Evolutionary conservation across 2,888 invertebrate species (phyloP), one percentile per base, ranked within the genome.

Genomic region (Cheilosia variabilis): DNA sequence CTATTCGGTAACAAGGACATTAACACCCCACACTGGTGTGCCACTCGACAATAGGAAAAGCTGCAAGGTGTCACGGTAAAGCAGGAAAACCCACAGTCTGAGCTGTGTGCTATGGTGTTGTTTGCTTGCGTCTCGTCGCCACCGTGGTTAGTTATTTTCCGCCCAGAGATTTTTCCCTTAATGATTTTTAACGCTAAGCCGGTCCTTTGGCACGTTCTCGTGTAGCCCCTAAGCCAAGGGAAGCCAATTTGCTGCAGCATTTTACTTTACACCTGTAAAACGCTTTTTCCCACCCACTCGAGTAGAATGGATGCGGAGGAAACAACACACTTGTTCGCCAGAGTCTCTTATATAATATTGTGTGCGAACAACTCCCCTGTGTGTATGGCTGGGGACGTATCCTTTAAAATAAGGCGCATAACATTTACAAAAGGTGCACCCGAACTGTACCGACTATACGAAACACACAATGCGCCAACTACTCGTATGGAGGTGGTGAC

Each of bases 261-360:
- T 86, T 77, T 62, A 86, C 68, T 81, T 81, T 77, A 86, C 86
- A 86, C 86, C 86, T 86, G 86, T 80, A 86, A 86, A 86, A 80
- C 66, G 80, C 47, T 86, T 69, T 13, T 71, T 17, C 52, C 45
- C 52, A 47, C 34, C 31, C 43, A 27, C 41, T n/a, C 2, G 27
- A 27, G 58, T 15, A 57, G 41, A 34, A 53, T 45, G 66, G 53
- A 69, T 55, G 78, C 31, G 31, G 31, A 31, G 57, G 17, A 52
- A 79, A 76, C 80, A 60, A 73, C 45, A 60, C 24, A 66, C 58
- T 58, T 55, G 37, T 15, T 43, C 24, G 22, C 15, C 41, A 50
- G 45, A 31, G 69, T 45, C 50, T 45, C 41, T 52, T 34, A 17
- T n/a, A 60, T 76, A 43, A 34, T 41, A 27, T 41, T 62, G 22